These are phyloP conservation scores for Argya squamiceps DNA, from an alignment of 2,797 vertebrate genomes.

Conservation along the genomic window DNA sequence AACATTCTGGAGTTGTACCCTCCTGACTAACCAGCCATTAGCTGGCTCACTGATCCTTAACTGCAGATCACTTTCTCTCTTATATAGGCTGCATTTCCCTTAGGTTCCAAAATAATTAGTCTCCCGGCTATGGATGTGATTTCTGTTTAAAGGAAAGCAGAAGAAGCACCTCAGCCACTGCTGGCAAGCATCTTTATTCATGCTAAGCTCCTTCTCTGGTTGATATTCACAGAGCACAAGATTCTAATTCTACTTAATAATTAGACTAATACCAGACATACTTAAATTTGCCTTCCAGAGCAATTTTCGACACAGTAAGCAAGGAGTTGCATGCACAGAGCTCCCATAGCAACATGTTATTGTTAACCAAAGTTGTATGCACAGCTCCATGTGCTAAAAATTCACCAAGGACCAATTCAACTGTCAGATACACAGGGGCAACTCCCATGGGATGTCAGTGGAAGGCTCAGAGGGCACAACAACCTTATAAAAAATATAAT, in stretches of 20 bases:
- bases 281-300: constrained; percentile 26
- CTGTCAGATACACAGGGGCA: constrained; percentile 16
- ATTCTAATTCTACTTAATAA: constrained; percentile 41
- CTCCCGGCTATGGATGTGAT: constrained; percentile 65
- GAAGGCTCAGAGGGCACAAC: constrained; percentile 22
- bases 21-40: constrained; percentile 74
- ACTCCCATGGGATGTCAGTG: neutral
- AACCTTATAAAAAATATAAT: constrained; percentile 8
- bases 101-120: constrained; percentile 75
- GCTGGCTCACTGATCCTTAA: constrained; percentile 75
- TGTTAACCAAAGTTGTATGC: constrained; percentile 50
- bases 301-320: constrained; percentile 37
- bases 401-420: constrained; percentile 46
- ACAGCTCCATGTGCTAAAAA: constrained; percentile 40
- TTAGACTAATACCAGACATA: constrained; percentile 45
- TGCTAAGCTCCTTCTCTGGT: neutral
- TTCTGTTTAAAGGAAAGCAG: constrained; percentile 63
- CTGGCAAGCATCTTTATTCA: constrained; percentile 46
- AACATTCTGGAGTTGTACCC: constrained; percentile 71
- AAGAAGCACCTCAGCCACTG: constrained; percentile 46
- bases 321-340: neutral
- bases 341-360: constrained; percentile 52
- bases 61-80: constrained; percentile 68
- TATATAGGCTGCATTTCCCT: constrained; percentile 72
- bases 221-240: constrained; percentile 29